Conservation (phyloP, 2,113 vertebrate species). For the Syngnathus scovelli region DNA sequence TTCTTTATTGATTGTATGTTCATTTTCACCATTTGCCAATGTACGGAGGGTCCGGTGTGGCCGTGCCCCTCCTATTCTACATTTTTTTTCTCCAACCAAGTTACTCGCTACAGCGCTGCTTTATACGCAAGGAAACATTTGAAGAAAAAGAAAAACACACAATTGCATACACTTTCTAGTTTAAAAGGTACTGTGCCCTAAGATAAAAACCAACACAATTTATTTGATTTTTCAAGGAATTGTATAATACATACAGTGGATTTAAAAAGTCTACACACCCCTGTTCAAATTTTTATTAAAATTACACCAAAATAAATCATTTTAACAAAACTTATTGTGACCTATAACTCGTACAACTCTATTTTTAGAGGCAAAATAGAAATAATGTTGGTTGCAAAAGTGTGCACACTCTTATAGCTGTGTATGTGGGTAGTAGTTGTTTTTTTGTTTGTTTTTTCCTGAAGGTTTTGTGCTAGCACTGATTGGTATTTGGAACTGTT, state of each 20-base stretch:
- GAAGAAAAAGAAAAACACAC: conserved; percentile 43
- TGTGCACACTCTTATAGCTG: no score
- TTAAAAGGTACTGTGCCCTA: background rate
- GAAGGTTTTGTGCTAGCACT: background rate
- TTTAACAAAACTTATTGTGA: background rate
- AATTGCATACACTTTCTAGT: conserved; percentile 2
- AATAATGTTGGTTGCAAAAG: no score
- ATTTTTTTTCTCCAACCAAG: conserved; percentile 33
- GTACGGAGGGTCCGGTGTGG: conserved; percentile 13
- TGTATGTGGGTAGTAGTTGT: background rate
- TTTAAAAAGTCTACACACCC: background rate
- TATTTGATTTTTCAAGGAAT: background rate
- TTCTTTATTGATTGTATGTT: background rate
- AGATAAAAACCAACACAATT: background rate
- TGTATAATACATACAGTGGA: background rate
- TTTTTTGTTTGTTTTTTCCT: background rate
- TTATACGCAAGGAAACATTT: conserved; percentile 31
- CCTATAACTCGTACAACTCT: no score
- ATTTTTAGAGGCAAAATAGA: no score
- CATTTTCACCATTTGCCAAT: conserved; percentile 43
- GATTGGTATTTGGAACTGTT: background rate
- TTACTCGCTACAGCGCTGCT: conserved; percentile 63
- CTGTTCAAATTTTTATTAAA: background rate
- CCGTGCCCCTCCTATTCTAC: conserved; percentile 37
- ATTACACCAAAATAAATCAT: background rate